Evolutionary conservation across 1,140 invertebrate species (phyloP), one percentile per base, ranked within the genome.

Genomic region (Sipha flava): DNA sequence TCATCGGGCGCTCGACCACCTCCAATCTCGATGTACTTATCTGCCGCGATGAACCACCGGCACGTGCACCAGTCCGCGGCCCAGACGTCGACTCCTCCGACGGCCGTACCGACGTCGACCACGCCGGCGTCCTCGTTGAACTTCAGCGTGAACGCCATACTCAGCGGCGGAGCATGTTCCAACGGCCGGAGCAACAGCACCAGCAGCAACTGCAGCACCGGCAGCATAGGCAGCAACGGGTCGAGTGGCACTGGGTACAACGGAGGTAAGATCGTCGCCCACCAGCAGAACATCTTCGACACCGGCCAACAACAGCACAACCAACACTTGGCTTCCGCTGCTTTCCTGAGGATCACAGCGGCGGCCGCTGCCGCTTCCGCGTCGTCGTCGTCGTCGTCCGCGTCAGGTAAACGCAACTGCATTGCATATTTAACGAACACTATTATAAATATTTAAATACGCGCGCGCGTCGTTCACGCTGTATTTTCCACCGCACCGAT

Each of bases 141-240:
- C 34, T 77, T 77, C 21, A 77, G 73, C 14, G 73, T 77, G 7
- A 77, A 57, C 16, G 73, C 73, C n/a, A 77, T 77, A 26, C 52
- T 77, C 14, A 45, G 23, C 7, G 37, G 66, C 7, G 73, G 73
- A 26, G 52, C 34, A 26, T 54, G 52, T 57, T 47, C 66, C 0
- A 70, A 70, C 18, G 66, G 66, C 16, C 49, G 73, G 16, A 73
- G 70, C 31, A 37, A 37, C 29, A 77, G 73, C 16, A 77, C 34
- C 0, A 54, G 47, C 10, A 77, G 73, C 2, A 59, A 57, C 16
- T 57, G 73, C 16, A 77, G 73, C 12, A 52, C 72, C 5, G 72
- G 47, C 21, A 77, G 73, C 31, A 52, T 34, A 1, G 47, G 62
- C 2, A 64, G 62, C 5, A 64, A 64, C 9, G 66, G 40, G 7